Evolutionary conservation across 2,888 invertebrate species (phyloP).

Genomic region (Andrena fulva): DNA sequence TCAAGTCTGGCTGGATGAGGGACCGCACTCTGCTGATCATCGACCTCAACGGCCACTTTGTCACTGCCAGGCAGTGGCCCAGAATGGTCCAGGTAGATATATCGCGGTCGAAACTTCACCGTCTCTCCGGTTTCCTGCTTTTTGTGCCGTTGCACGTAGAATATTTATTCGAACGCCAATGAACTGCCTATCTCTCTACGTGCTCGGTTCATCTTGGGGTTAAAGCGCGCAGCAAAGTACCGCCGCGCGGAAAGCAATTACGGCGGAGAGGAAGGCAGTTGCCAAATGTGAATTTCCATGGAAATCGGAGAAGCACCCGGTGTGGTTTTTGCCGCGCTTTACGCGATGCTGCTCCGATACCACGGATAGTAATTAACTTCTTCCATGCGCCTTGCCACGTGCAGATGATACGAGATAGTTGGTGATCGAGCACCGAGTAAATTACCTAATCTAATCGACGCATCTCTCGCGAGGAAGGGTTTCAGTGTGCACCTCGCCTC

Average conservation of each 20-base stretch:
- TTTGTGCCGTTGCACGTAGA: neutral
- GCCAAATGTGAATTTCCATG: neutral
- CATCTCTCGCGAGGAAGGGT: neutral
- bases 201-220: neutral
- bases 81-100: slow-evolving; percentile 85
- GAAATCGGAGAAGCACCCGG: neutral
- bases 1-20: slow-evolving; percentile 86
- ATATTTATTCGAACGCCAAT: too few relatives aligned
- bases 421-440: neutral
- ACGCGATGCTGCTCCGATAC: neutral
- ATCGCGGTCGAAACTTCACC: neutral
- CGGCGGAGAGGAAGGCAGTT: neutral
- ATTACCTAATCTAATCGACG: neutral
- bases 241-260: neutral
- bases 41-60: slow-evolving; percentile 86
- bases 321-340: neutral
- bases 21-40: slow-evolving; percentile 88
- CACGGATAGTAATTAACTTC: neutral
- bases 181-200: too few relatives aligned
- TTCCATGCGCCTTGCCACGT: neutral
- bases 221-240: neutral
- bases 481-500: neutral
- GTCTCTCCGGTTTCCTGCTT: neutral
- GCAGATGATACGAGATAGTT: neutral
- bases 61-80: slow-evolving; percentile 87